Evolutionary conservation across 2,113 vertebrate species (phyloP), one percentile per base, ranked within the genome.

Genomic region (Proterorhinus semilunaris): DNA sequence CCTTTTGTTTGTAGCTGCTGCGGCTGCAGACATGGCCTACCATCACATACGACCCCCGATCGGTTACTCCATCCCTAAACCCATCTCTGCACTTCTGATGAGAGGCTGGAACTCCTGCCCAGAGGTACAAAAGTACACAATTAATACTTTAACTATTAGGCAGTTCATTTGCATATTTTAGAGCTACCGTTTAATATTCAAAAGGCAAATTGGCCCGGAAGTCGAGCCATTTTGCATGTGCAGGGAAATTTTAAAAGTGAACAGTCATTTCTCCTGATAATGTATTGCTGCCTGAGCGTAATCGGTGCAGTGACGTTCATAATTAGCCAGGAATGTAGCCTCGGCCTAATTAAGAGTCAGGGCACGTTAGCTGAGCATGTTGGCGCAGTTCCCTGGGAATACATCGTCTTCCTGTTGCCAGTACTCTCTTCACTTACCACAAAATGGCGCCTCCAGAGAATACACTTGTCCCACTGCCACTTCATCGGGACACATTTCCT

Each of bases 21-120:
- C 95, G 0, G 96, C 96, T 0, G 96, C 96, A 0, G 96, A 98
- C 88, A 98, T 97, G 96, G 96, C 96, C 0, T 98, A 98, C 65
- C 96, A 97, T 86, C 96, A 96, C 70, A 92, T 98, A 84, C 88
- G 96, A 51, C 97, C 95, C 0, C 97, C 96, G 21, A 91, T 98
- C 6, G 96, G 97, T 0, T 97, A 96, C 84, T 98, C 96, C 71
- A 95, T 98, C 76, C 96, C 96, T 66, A 97, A 95, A 87, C 95
- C 95, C 62, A 94, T 97, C 83, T 96, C 96, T 0, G 88, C 94
- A 0, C 83, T 98, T 73, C 90, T 98, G 75, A 95, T 96, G 90
- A 93, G 93, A 80, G 95, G 95, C 82, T 97, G 96, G 96, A 98
- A 98, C 0, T 89, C 92, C 11, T 95, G 93, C 82, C 96, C 96